A percentile compares a stretch with the other conserved stretches of the same genome.
These are phyloP conservation scores for Ispidina lecontei DNA, from an alignment of 2,797 vertebrate genomes.

Conservation along the genomic window DNA sequence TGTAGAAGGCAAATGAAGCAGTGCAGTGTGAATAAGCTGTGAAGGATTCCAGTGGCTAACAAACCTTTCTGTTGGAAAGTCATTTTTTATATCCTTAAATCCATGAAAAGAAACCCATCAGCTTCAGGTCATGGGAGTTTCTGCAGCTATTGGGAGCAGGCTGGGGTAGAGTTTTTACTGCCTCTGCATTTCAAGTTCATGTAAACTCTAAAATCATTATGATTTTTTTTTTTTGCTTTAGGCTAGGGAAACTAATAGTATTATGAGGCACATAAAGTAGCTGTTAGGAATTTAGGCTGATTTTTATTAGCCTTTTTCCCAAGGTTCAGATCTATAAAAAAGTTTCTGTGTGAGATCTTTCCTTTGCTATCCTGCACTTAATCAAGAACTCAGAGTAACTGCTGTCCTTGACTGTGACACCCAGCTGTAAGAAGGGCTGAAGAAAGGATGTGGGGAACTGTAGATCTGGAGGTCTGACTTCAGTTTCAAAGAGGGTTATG, in stretches of 20 bases:
- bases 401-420: not conserved
- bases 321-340: not conserved
- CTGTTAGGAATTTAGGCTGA: not conserved
- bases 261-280: not conserved
- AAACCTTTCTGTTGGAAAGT: not conserved
- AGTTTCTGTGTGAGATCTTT: not conserved
- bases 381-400: not conserved
- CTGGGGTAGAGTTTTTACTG: not conserved
- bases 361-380: not conserved
- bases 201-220: not conserved
- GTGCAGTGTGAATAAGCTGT: not conserved
- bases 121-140: not conserved
- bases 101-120: not conserved
- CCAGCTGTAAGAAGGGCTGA: too few relatives aligned
- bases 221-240: not conserved
- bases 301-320: too few relatives aligned
- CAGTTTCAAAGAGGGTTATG: too few relatives aligned
- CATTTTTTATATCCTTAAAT: not conserved
- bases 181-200: not conserved
- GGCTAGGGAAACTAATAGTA: not conserved
- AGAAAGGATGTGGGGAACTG: too few relatives aligned
- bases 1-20: conserved; percentile 13
- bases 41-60: conserved; percentile 1
- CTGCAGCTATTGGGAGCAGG: not conserved
- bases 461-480: too few relatives aligned